Conservation (phyloP, 2,113 vertebrate species). For the Hiodon tergisus region DNA sequence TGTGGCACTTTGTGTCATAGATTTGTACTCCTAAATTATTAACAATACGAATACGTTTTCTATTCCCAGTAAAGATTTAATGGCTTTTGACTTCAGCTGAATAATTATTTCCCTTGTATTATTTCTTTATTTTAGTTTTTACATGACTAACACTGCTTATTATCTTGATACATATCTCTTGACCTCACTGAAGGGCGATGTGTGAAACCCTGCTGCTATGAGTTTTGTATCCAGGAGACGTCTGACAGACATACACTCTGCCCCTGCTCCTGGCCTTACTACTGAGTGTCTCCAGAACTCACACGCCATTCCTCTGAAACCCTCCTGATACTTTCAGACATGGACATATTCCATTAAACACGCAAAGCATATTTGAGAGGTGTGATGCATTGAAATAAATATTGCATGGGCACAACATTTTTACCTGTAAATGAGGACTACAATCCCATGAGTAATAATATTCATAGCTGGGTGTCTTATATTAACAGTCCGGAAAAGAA, state of each 20-base stretch:
- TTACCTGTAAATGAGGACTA: not conserved
- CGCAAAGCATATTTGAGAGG: not conserved
- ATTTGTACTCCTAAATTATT: too few relatives aligned
- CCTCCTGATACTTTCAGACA: not conserved
- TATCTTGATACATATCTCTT: too few relatives aligned
- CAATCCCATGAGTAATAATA: not conserved
- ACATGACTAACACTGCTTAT: too few relatives aligned
- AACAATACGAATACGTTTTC: too few relatives aligned
- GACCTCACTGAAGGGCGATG: too few relatives aligned
- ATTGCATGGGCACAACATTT: not conserved
- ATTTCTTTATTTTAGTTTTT: not conserved
- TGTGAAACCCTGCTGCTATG: too few relatives aligned
- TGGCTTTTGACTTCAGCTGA: too few relatives aligned
- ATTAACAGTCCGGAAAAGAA: not conserved
- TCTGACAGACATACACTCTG: slow-evolving; percentile 1
- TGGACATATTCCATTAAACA: not conserved
- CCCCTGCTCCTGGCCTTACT: too few relatives aligned
- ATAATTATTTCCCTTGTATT: not conserved
- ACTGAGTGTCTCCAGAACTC: not conserved
- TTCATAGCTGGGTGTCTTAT: slow-evolving; percentile 8
- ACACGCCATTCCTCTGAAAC: not conserved
- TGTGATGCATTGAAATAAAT: not conserved
- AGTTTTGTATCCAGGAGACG: not conserved
- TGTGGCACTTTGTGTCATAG: too few relatives aligned
- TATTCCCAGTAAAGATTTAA: too few relatives aligned